Conservation (phyloP, 2,113 vertebrate species). For the Reinhardtius hippoglossoides region DNA sequence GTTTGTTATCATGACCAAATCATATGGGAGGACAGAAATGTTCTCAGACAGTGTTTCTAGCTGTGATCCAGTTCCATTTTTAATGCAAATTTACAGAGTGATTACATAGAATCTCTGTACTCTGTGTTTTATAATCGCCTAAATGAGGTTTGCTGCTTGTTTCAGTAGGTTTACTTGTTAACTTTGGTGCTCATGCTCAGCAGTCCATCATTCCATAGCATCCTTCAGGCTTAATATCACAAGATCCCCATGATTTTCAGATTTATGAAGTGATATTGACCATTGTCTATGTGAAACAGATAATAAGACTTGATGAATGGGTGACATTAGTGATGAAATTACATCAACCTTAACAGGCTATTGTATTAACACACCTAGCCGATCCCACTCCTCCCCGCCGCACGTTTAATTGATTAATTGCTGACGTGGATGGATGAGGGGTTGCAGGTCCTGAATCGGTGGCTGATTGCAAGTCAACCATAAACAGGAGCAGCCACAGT, state of each 20-base stretch:
- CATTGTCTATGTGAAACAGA: conserved; percentile 73
- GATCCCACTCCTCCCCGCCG: conserved; percentile 62
- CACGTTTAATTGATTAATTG: conserved; percentile 82
- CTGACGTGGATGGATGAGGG: conserved; percentile 78
- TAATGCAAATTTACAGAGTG: not conserved
- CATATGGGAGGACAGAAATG: not conserved
- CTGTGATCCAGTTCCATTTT: conserved; percentile 1
- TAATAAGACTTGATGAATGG: conserved; percentile 79
- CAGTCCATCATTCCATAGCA: conserved; percentile 54
- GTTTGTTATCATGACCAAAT: conserved; percentile 12
- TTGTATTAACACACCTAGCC: conserved; percentile 79
- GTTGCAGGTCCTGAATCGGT: conserved; percentile 72
- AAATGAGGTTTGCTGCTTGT: conserved; percentile 10
- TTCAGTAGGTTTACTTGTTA: conserved; percentile 34
- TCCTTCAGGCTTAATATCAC: conserved; percentile 61
- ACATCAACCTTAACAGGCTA: conserved; percentile 78
- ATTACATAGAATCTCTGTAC: not conserved
- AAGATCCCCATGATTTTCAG: conserved; percentile 60
- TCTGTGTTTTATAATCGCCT: conserved; percentile 2
- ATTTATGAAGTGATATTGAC: conserved; percentile 80
- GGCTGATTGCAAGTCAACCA: conserved; percentile 80
- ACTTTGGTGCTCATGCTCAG: conserved; percentile 24
- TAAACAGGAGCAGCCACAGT: conserved; percentile 76
- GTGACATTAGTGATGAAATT: conserved; percentile 80
- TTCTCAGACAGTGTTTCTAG: conserved; percentile 13